phyloP scores from a whole-genome alignment of 2,888 invertebrate genomes.

The Athrips mouffetella region DNA sequence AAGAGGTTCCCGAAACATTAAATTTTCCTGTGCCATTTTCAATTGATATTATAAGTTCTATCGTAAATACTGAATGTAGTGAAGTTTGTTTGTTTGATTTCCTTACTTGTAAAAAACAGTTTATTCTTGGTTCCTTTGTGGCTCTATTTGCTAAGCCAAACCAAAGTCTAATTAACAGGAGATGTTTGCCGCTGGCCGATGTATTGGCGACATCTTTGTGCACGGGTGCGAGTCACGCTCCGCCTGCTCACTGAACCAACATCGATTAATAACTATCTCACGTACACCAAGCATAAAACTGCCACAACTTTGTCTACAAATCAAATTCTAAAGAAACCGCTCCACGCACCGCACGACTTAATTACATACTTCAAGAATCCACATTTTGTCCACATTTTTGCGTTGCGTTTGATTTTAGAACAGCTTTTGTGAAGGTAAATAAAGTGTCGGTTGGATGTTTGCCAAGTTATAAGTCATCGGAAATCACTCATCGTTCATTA shows the following conservation, averaged over 20 bases:
- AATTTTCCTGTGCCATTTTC: too few species aligned
- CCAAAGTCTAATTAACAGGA: constrained; percentile 25
- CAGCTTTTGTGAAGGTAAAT: constrained; percentile 52
- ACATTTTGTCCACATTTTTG: constrained; percentile 36
- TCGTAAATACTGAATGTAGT: too few species aligned
- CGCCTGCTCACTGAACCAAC: constrained; percentile 32
- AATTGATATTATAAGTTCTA: too few species aligned
- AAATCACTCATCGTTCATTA: constrained; percentile 62
- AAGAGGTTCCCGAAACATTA: too few species aligned
- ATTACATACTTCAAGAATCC: constrained; percentile 16
- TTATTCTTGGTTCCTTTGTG: too few species aligned
- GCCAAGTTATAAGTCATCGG: constrained; percentile 47
- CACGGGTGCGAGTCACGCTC: constrained; percentile 32
- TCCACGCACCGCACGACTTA: constrained; percentile 24
- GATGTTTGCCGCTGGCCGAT: constrained; percentile 8
- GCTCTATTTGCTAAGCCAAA: too few species aligned
- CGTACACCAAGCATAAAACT: constrained; percentile 40
- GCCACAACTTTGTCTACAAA: constrained; percentile 28
- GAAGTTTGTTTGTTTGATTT: too few species aligned
- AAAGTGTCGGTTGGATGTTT: constrained; percentile 54
- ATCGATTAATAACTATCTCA: constrained; percentile 40
- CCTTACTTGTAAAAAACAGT: too few species aligned
- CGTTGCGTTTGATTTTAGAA: constrained; percentile 33
- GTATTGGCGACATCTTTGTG: constrained; percentile 14
- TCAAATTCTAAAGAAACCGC: constrained; percentile 34